These are phyloP conservation scores for Drosophila simulans DNA, from an alignment of 1,140 invertebrate genomes.

Conservation along the genomic window DNA sequence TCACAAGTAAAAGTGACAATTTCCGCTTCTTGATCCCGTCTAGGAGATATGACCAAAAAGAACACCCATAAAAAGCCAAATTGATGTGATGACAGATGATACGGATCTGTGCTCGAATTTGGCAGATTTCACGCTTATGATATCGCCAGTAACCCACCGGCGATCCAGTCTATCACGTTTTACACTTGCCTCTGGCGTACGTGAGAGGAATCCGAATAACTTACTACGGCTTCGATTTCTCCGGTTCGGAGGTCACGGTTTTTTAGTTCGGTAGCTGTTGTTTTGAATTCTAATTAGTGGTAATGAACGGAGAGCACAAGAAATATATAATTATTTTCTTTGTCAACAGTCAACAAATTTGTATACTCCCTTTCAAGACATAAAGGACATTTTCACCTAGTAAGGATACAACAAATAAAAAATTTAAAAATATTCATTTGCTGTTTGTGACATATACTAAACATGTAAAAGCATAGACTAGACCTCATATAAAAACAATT, in stretches of 20 bases:
- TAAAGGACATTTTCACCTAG: too few species aligned
- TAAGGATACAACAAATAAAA: too few species aligned
- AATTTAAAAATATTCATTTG: too few species aligned
- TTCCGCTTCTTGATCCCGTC: slow-evolving; percentile 45
- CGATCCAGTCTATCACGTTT: slow-evolving; percentile 41
- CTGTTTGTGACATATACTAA: too few species aligned
- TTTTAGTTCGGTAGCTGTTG: slow-evolving; percentile 36
- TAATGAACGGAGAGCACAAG: slow-evolving; percentile 68
- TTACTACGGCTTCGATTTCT: neutral
- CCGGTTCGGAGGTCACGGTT: slow-evolving; percentile 10
- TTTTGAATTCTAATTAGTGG: slow-evolving; percentile 71
- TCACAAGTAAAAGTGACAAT: slow-evolving; percentile 50
- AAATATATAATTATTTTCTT: slow-evolving; percentile 77
- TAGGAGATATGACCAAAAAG: slow-evolving; percentile 8
- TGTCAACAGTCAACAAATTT: slow-evolving; percentile 31
- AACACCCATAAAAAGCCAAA: slow-evolving; percentile 82
- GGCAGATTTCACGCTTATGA: slow-evolving; percentile 76
- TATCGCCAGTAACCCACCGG: slow-evolving; percentile 27
- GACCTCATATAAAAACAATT: too few species aligned
- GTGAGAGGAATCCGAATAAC: slow-evolving; percentile 17
- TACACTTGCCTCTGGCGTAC: slow-evolving; percentile 37
- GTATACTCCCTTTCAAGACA: neutral
- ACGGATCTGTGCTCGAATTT: slow-evolving; percentile 8
- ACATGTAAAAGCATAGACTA: too few species aligned
- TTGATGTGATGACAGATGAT: slow-evolving; percentile 72